Conservation (phyloP, 2,888 invertebrate species). For the Diogma glabrata region DNA sequence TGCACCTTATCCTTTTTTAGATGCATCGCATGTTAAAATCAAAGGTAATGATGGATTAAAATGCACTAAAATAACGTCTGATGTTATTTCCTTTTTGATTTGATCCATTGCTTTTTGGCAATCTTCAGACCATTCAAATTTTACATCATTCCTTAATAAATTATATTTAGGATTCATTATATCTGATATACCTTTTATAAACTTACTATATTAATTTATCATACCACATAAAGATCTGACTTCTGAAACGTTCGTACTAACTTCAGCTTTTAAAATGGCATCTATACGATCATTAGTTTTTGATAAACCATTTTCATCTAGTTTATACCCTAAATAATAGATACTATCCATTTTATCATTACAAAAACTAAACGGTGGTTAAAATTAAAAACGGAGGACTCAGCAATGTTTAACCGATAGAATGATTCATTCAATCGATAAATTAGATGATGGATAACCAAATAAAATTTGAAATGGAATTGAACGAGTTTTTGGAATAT, state of each 20-base stretch:
- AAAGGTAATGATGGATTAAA: conserved; percentile 15
- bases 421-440: too few relatives aligned
- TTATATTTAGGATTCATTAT: conserved; percentile 25
- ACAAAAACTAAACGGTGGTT: too few relatives aligned
- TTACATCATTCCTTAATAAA: conserved; percentile 16
- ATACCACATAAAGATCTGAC: conserved; percentile 26
- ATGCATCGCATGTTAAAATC: not conserved
- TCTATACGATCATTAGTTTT: too few relatives aligned
- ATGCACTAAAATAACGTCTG: conserved; percentile 18
- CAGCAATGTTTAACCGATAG: too few relatives aligned
- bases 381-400: too few relatives aligned
- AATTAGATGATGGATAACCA: too few relatives aligned
- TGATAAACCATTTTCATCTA: too few relatives aligned
- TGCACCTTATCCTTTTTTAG: not conserved
- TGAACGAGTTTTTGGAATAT: too few relatives aligned
- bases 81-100: conserved; percentile 22
- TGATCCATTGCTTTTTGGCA: conserved; percentile 24
- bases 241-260: conserved; percentile 19
- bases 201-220: conserved; percentile 29
- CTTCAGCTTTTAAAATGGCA: conserved; percentile 21
- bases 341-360: too few relatives aligned
- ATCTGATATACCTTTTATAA: too few relatives aligned
- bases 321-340: too few relatives aligned
- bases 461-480: too few relatives aligned
- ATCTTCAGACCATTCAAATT: conserved; percentile 23